These are phyloP conservation scores for Cinclus mexicanus DNA, from an alignment of 2,113 vertebrate genomes.

Conservation along the genomic window DNA sequence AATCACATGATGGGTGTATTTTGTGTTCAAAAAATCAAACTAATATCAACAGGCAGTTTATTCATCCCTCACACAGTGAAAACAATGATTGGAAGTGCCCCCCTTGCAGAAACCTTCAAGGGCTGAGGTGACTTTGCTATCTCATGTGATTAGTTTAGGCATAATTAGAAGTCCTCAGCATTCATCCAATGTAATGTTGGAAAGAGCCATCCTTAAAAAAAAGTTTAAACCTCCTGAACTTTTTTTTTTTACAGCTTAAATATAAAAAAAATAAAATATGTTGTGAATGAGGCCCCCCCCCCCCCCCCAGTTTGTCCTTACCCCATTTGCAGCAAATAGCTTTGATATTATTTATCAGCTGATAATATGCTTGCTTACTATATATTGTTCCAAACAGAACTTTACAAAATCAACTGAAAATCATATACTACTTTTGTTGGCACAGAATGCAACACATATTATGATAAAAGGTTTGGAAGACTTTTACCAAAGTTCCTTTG, in stretches of 20 bases:
- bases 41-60: background rate
- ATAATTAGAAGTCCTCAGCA: background rate
- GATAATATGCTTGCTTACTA: background rate
- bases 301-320: background rate
- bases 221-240: background rate
- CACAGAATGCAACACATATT: background rate
- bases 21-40: constrained; percentile 27
- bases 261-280: background rate
- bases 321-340: background rate
- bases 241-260: background rate
- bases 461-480: background rate
- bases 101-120: background rate
- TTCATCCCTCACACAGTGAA: background rate
- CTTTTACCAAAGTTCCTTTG: background rate
- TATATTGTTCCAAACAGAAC: background rate
- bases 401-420: background rate
- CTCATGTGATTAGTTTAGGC: background rate
- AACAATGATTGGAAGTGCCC: background rate
- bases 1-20: background rate
- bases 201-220: background rate
- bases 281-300: background rate
- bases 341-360: background rate
- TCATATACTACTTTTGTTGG: background rate
- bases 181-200: background rate
- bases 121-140: background rate